Conservation (phyloP, 2,113 vertebrate species). For the Bufo gargarizans region DNA sequence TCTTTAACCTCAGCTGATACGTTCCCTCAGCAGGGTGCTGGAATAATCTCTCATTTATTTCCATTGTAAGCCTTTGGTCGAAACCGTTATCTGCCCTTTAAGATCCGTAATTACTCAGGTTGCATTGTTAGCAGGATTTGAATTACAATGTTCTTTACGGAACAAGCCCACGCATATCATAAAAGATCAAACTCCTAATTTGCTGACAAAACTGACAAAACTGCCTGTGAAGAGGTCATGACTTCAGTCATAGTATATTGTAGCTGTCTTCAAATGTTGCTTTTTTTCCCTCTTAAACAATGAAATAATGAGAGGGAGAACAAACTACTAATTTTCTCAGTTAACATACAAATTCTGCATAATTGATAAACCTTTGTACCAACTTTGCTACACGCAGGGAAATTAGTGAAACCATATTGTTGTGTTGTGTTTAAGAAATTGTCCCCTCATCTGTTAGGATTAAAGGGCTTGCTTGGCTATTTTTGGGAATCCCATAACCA, state of each 20-base stretch:
- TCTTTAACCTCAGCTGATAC: slow-evolving; percentile 40
- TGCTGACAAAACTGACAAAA: slow-evolving; percentile 51
- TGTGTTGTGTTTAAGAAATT: neutral
- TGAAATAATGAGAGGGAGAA: slow-evolving; percentile 8
- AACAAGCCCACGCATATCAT: slow-evolving; percentile 47
- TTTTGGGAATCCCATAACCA: too few relatives aligned
- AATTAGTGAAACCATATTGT: neutral
- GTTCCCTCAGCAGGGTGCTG: slow-evolving; percentile 27
- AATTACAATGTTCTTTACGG: slow-evolving; percentile 46
- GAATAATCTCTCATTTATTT: slow-evolving; percentile 42
- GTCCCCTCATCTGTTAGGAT: neutral
- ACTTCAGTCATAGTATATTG: slow-evolving; percentile 36
- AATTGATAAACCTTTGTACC: slow-evolving; percentile 15
- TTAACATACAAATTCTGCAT: neutral
- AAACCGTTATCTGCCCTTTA: slow-evolving; percentile 36
- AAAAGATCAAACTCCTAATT: slow-evolving; percentile 45
- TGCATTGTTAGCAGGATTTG: slow-evolving; percentile 47
- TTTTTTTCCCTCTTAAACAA: slow-evolving; percentile 18
- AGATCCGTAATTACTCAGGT: slow-evolving; percentile 42
- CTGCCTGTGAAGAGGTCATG: slow-evolving; percentile 36
- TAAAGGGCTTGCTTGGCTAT: neutral
- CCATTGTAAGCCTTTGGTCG: slow-evolving; percentile 10
- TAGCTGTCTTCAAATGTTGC: slow-evolving; percentile 24
- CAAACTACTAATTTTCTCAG: slow-evolving; percentile 25
- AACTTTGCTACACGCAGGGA: neutral